Evolutionary conservation across 2,888 invertebrate genomes (phyloP).

Genomic region (Napeogenes sylphis): DNA sequence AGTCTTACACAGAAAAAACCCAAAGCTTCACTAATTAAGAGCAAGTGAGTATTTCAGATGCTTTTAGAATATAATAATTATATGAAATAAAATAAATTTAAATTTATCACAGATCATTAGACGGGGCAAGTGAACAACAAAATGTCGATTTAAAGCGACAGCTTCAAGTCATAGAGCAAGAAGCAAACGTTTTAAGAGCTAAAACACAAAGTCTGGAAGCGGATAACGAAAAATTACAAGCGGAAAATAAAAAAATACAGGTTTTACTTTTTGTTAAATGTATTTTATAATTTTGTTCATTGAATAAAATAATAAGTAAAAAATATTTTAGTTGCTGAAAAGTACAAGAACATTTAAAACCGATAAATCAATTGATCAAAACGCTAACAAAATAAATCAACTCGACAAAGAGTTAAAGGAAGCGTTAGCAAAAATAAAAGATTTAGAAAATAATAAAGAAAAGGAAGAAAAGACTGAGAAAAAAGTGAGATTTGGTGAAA

Average conservation of each 20-base stretch:
- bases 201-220: slow-evolving; percentile 83
- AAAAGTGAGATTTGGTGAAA: slow-evolving; percentile 68
- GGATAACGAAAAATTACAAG: slow-evolving; percentile 85
- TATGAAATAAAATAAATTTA: neutral
- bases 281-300: slow-evolving; percentile 7
- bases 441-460: slow-evolving; percentile 65
- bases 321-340: slow-evolving; percentile 67
- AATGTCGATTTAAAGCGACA: slow-evolving; percentile 84
- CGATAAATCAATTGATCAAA: slow-evolving; percentile 77
- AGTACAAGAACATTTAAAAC: slow-evolving; percentile 72
- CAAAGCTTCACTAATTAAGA: slow-evolving; percentile 79
- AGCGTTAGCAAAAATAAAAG: slow-evolving; percentile 77
- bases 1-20: slow-evolving; percentile 80
- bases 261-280: slow-evolving; percentile 36
- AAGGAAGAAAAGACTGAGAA: slow-evolving; percentile 74
- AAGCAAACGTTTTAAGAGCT: slow-evolving; percentile 81
- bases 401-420: slow-evolving; percentile 81
- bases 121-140: slow-evolving; percentile 77
- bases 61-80: neutral
- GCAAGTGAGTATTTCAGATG: slow-evolving; percentile 73
- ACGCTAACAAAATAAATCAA: slow-evolving; percentile 78
- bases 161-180: slow-evolving; percentile 86
- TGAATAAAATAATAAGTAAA: slow-evolving; percentile 3
- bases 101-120: slow-evolving; percentile 73
- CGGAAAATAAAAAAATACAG: slow-evolving; percentile 85